Conservation (phyloP, 53 echinoderm and acorn worm genomes). For the Crossaster papposus region DNA sequence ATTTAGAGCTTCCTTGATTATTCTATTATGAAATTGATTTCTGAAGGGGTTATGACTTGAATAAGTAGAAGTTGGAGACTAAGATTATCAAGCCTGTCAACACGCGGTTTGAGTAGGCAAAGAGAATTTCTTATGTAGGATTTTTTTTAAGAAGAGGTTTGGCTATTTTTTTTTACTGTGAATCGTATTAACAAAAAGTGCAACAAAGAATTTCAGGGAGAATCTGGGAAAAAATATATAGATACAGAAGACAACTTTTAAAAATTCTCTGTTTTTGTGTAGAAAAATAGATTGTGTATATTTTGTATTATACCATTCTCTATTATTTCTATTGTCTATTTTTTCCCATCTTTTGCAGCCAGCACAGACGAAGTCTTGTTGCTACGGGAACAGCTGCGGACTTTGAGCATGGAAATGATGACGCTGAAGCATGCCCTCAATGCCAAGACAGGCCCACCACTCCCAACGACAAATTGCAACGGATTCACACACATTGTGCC, state of each 20-base stretch:
- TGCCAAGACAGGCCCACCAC: constrained; percentile 53
- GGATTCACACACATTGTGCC: constrained; percentile 41
- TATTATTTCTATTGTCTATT: background rate
- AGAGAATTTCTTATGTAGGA: background rate
- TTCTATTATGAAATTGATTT: background rate
- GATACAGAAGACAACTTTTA: too few species aligned
- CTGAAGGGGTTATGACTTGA: too few species aligned
- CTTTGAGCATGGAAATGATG: constrained; percentile 72
- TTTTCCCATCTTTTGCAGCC: constrained; percentile 17
- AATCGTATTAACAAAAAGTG: too few species aligned
- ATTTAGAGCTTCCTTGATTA: background rate
- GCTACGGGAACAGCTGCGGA: constrained; percentile 65
- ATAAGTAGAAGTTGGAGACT: background rate
- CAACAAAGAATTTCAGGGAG: too few species aligned
- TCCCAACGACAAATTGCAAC: constrained; percentile 37
- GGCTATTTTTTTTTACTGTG: too few species aligned
- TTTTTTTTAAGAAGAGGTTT: too few species aligned
- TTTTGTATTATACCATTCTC: too few species aligned
- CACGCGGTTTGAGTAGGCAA: background rate
- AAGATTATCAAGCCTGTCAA: background rate
- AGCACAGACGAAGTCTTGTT: constrained; percentile 73
- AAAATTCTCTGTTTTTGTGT: too few species aligned
- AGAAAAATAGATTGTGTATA: too few species aligned
- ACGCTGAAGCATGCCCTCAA: constrained; percentile 69
- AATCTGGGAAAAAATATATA: too few species aligned